These are phyloP conservation scores for Calycopis cecrops DNA, from an alignment of 1,140 invertebrate species.

Conservation along the genomic window DNA sequence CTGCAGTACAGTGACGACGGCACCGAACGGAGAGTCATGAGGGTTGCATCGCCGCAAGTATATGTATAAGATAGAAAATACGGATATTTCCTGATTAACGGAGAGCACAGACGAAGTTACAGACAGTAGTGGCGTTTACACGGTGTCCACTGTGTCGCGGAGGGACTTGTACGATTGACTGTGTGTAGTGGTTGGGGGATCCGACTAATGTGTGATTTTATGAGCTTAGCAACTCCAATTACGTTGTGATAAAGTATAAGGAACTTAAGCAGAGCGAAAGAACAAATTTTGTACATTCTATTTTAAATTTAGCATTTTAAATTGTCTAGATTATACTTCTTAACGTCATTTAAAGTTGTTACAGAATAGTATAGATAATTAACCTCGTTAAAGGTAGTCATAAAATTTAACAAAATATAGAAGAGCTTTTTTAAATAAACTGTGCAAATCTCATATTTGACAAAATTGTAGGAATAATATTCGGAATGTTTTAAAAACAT, in stretches of 20 bases:
- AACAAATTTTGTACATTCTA: slow-evolving; percentile 7
- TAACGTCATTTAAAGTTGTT: too few species aligned
- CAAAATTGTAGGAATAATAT: background rate
- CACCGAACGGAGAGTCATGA: slow-evolving; percentile 71
- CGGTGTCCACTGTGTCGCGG: slow-evolving; percentile 51
- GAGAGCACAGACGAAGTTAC: slow-evolving; percentile 66
- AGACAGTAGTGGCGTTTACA: slow-evolving; percentile 60
- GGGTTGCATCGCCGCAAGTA: slow-evolving; percentile 56
- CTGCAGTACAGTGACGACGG: slow-evolving; percentile 70
- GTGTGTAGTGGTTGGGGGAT: background rate
- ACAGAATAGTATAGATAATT: background rate
- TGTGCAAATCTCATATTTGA: background rate
- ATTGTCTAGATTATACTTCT: too few species aligned
- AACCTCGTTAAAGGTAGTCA: background rate
- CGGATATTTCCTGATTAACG: slow-evolving; percentile 71
- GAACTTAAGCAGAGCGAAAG: background rate
- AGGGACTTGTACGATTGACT: slow-evolving; percentile 58
- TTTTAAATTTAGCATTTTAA: background rate
- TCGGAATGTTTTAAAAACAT: too few species aligned
- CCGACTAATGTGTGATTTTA: slow-evolving; percentile 4
- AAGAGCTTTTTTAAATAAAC: background rate
- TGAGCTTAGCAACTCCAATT: background rate
- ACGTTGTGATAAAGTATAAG: background rate
- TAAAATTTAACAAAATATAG: background rate
- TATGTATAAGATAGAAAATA: slow-evolving; percentile 54